A percentile compares a stretch with the other conserved stretches of the same genome.
Conservation (phyloP, 2,888 invertebrate genomes). For the Athetis lepigone region DNA sequence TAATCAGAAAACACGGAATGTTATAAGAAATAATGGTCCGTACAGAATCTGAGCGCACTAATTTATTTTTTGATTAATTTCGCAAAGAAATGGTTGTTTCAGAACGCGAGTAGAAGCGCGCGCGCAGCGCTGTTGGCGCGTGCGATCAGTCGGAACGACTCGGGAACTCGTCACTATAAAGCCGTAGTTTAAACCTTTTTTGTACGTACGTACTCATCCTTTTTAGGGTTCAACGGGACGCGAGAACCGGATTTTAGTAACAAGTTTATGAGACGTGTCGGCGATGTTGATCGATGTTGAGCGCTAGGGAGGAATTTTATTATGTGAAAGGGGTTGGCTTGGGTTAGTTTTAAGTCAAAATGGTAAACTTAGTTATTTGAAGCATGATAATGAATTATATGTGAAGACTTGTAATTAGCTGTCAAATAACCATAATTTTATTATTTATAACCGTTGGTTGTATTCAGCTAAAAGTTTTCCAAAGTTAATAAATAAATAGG, state of each 20-base stretch:
- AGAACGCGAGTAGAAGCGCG: conserved; percentile 52
- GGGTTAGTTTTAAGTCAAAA: not conserved
- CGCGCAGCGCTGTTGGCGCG: conserved; percentile 63
- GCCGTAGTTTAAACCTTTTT: conserved; percentile 68
- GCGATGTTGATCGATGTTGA: conserved; percentile 34
- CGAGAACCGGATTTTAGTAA: conserved; percentile 62
- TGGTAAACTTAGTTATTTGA: no score
- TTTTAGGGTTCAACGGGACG: conserved; percentile 75
- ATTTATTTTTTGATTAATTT: conserved; percentile 50
- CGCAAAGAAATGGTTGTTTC: conserved; percentile 40
- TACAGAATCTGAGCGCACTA: conserved; percentile 25
- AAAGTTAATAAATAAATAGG: no score
- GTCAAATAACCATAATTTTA: no score
- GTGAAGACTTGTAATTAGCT: no score
- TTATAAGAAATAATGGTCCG: conserved; percentile 27
- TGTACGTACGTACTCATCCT: conserved; percentile 76
- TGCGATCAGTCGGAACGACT: conserved; percentile 74
- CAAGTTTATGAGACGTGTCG: conserved; percentile 36
- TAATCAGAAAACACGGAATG: conserved; percentile 30
- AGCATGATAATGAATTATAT: no score
- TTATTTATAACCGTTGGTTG: no score
- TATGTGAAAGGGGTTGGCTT: not conserved
- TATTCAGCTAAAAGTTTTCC: no score
- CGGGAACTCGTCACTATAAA: conserved; percentile 64
- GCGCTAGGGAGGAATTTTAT: conserved; percentile 7